Evolutionary conservation across 1,140 invertebrate species (phyloP).

Genomic region (Tetragnatha versicolor): DNA sequence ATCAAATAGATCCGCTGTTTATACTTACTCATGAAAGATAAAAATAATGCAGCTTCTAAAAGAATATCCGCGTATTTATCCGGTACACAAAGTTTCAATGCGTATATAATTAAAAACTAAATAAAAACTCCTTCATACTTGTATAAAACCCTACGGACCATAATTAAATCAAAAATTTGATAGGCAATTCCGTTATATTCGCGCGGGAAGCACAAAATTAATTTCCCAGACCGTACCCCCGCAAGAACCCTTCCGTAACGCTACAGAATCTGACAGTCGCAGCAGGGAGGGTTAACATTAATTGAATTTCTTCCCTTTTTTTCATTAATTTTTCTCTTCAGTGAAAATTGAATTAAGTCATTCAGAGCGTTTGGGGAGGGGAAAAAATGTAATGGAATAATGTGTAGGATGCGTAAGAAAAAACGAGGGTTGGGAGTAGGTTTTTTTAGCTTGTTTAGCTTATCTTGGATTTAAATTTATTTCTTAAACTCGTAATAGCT

Average conservation of each 20-base stretch:
- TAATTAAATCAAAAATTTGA: constrained; percentile 52
- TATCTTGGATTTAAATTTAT: too few relatives aligned
- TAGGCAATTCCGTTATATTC: constrained; percentile 44
- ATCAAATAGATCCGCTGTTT: too few relatives aligned
- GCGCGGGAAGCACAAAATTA: constrained; percentile 23
- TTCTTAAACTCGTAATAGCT: too few relatives aligned
- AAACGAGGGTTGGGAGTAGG: neutral
- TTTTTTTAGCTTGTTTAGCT: neutral
- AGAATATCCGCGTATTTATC: too few relatives aligned
- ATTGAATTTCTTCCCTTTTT: constrained; percentile 40
- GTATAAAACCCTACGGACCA: constrained; percentile 34
- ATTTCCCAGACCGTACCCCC: constrained; percentile 20
- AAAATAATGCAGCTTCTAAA: too few relatives aligned
- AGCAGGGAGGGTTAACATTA: constrained; percentile 47
- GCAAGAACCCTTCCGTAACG: constrained; percentile 5
- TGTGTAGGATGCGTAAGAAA: neutral
- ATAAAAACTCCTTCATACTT: too few relatives aligned
- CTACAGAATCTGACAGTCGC: constrained; percentile 26
- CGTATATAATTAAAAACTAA: too few relatives aligned
- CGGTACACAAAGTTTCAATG: too few relatives aligned
- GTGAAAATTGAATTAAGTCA: constrained; percentile 46
- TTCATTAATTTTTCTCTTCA: constrained; percentile 22
- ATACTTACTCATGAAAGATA: too few relatives aligned
- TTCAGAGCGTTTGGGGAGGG: neutral
- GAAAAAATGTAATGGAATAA: constrained; percentile 16